These are phyloP conservation scores for Melipona bicolor DNA, from an alignment of 2,888 invertebrate genomes.

Conservation along the genomic window DNA sequence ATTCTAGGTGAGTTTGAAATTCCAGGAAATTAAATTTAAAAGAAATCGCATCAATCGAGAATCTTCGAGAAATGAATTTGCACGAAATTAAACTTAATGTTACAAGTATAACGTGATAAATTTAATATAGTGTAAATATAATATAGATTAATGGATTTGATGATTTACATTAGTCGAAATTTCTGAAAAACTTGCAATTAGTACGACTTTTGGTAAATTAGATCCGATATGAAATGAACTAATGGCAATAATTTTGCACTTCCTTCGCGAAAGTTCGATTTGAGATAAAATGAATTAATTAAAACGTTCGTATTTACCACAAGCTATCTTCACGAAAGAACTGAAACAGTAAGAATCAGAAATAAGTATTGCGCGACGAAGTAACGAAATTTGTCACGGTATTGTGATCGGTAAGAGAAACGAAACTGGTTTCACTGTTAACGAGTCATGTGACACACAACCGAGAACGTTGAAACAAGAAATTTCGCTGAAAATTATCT, in stretches of 20 bases:
- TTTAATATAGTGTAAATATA: no score
- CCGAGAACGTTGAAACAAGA: conserved; percentile 9
- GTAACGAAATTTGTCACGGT: conserved; percentile 20
- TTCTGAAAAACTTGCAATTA: no score
- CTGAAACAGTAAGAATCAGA: background rate
- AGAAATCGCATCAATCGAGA: background rate
- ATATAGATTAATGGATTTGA: no score
- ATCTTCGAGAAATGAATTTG: background rate
- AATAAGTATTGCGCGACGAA: background rate
- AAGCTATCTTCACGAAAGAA: background rate
- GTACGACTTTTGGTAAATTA: background rate
- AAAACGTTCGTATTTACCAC: background rate
- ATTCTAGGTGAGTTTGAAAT: background rate
- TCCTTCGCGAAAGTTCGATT: background rate
- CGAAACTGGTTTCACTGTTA: conserved; percentile 47
- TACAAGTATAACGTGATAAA: no score
- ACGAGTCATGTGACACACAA: conserved; percentile 22
- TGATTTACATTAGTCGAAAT: no score
- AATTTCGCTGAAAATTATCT: conserved; percentile 24
- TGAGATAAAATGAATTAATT: background rate
- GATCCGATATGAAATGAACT: background rate
- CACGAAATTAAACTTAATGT: no score
- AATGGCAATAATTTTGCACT: background rate
- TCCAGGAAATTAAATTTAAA: no score
- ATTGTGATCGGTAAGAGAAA: conserved; percentile 23